Evolutionary conservation across 1,140 invertebrate species (phyloP), one percentile per base, ranked within the genome.

Genomic region (Melanaphis sacchari): DNA sequence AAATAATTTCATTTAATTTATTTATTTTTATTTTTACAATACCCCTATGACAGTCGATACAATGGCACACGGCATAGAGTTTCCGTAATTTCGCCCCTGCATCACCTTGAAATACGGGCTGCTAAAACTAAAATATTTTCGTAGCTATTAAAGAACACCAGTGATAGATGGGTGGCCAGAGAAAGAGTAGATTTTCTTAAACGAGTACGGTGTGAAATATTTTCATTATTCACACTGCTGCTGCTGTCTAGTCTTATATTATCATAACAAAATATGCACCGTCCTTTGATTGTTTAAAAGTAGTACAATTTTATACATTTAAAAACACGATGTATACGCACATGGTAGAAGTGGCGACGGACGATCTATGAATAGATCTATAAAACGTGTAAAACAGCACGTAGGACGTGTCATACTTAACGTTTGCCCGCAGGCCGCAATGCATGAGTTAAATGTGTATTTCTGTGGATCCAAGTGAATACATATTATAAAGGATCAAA

Each of bases 401-500:
- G 46, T 49, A 15, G 31, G 26, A 59, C 54, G 54, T n/a, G n/a
- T 76, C 59, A 76, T 76, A 76, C 59, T 76, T 76, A 76, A 76
- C 11, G 59, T 18, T 76, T 4, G 18, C 59, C n/a, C 59, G 15
- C 15, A 15, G 15, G 31, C n/a, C 59, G 15, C 15, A 15, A 5
- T n/a, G 31, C 59, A 5, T 36, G 59, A 5, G 31, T 76, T 15
- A 31, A 76, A 2, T 82, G 24, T 26, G 24, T 84, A 40, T 84
- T 40, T 41, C 22, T 41, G 15, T 5, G 15, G 84, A 43, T 26
- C 31, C 11, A 6, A 85, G 82, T 43, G 40, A 85, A 76, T n/a
- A 76, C 36, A 76, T n/a, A 76, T 15, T 76, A n/a, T 76, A 76
- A 85, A 1, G 84, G 41, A 85, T 85, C 84, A 85, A 85, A 85